phyloP scores from a whole-genome alignment of 2,888 invertebrate species.

The Brenthis daphne region DNA sequence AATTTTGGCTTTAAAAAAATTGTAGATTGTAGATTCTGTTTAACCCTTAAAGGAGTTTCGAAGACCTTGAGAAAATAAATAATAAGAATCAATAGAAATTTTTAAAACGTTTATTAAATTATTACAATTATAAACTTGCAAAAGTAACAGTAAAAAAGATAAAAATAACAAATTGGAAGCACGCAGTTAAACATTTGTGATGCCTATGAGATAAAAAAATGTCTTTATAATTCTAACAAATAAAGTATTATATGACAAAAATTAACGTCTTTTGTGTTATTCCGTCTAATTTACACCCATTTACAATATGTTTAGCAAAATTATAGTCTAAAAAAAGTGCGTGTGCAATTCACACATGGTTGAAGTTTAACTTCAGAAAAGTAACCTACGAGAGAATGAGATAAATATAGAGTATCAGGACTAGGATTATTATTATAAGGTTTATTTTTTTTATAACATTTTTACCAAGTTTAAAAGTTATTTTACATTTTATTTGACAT shows the following conservation, averaged over 20 bases:
- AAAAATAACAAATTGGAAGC: conserved; percentile 33
- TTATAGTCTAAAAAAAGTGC: background rate
- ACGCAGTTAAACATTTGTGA: conserved; percentile 24
- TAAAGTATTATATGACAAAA: conserved; percentile 5
- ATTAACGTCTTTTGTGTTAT: background rate
- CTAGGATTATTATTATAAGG: too few species aligned
- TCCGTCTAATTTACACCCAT: background rate
- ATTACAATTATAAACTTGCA: conserved; percentile 30
- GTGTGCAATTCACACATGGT: too few species aligned
- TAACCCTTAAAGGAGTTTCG: background rate
- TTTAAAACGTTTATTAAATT: conserved; percentile 33
- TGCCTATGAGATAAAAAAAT: conserved; percentile 2
- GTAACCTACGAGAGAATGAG: too few species aligned
- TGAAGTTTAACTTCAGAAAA: too few species aligned
- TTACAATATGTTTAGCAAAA: background rate
- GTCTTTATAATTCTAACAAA: conserved; percentile 11
- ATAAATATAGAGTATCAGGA: too few species aligned
- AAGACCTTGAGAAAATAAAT: background rate
- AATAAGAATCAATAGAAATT: conserved; percentile 2
- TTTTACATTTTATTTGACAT: too few species aligned
- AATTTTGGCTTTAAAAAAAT: background rate
- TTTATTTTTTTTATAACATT: too few species aligned
- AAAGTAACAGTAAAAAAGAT: conserved; percentile 33
- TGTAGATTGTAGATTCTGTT: background rate
- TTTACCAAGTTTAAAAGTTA: too few species aligned